phyloP scores from a whole-genome alignment of 1,140 invertebrate genomes.

The Drosophila parabipectinata region DNA sequence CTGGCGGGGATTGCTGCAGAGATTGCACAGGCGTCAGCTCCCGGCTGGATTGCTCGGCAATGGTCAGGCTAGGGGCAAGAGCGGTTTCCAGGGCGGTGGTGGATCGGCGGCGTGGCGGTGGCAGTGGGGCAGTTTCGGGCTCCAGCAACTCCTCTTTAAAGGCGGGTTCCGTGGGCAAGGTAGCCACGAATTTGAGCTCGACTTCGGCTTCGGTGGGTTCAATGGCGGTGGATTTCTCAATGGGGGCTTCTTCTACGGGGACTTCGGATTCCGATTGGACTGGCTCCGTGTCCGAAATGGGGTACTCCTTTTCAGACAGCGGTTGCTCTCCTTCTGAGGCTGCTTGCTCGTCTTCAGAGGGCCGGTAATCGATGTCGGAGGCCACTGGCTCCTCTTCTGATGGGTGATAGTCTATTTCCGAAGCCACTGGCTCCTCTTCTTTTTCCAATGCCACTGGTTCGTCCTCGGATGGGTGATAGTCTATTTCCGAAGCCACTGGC shows the following conservation, averaged over 20 bases:
- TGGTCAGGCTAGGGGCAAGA: conserved; percentile 25
- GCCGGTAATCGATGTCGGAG: conserved; percentile 38
- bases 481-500: conserved; percentile 35
- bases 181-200: conserved; percentile 53
- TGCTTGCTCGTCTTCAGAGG: conserved; percentile 39
- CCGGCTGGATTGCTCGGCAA: conserved; percentile 49
- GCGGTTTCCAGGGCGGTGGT: conserved; percentile 61
- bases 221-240: conserved; percentile 31
- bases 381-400: conserved; percentile 30
- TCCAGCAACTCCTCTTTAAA: conserved; percentile 18
- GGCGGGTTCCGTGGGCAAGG: conserved; percentile 61
- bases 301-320: conserved; percentile 25
- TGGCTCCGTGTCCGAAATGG: conserved; percentile 37
- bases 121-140: conserved; percentile 45
- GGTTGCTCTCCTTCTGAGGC: conserved; percentile 23
- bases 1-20: conserved; percentile 41
- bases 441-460: conserved; percentile 39
- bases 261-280: conserved; percentile 13
- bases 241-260: conserved; percentile 15
- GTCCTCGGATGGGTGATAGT: conserved; percentile 30
- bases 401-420: conserved; percentile 32
- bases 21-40: conserved; percentile 63
- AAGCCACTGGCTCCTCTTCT: conserved; percentile 31
- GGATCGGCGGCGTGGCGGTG: conserved; percentile 74
- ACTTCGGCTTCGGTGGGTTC: conserved; percentile 65